Base-by-base conservation (phyloP, 2,797 vertebrate genomes). In the Parauchenoglanis punctatus region DNA sequence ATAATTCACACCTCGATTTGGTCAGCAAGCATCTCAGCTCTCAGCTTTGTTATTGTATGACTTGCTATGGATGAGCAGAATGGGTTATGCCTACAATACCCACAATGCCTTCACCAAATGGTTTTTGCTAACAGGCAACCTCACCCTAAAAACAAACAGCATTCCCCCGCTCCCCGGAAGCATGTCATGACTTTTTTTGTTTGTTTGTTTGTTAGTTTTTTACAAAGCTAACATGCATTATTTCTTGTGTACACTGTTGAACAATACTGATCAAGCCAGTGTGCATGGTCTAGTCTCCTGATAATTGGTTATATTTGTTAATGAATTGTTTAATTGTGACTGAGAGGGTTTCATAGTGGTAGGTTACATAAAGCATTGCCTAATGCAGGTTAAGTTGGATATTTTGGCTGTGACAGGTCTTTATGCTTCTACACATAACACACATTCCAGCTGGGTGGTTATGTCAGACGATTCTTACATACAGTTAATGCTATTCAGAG, bases 391-490 rank as follows among this genome's bases (percentile, higher is more conserved):
- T 67, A 67, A 82, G 52, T 83, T 6, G 25, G 15, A 20, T 83
- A 10, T 65, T 46, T 46, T 65, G 54, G 1, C 1, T 49, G 15
- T 18, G 59, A 28, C 13, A 28, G 40, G 44, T 5, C 13, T 65
- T 82, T 28, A 63, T 63, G 35, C 35, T 61, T 63, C 78, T 46
- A 17, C 58, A 44, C 40, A 18, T 44, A 44, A 12, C 49, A 17
- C 35, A 15, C 56, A 67, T 86, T 58, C 81, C 76, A 81, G 31
- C 89, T 91, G 31, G 87, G 87, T 40, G 85, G 89, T 88, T 70
- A 58, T 81, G 65, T 85, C 78, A 90, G 46, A 83, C 23, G 35
- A 67, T 88, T 91, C 91, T 93, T 58, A 40, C 40, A 40, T 58
- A 40, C 20, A n/a, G 35, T 46, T 70, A 56, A 90, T 89, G 91